Evolutionary conservation across 2,113 vertebrate genomes (phyloP).

Genomic region (Capra hircus): DNA sequence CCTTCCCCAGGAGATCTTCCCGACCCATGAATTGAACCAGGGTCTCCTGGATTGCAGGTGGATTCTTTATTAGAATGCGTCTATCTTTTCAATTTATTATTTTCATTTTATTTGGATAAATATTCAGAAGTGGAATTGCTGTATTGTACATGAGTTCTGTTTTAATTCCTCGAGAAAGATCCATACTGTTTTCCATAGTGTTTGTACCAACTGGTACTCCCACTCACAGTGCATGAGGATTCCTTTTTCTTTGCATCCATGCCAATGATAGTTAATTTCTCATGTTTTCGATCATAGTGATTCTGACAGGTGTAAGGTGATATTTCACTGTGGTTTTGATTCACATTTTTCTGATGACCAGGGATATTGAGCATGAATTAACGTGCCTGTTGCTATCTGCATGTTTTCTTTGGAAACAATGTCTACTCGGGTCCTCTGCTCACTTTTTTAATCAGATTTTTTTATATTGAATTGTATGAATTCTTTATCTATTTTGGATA

Average conservation of each 20-base stretch:
- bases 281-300: background rate
- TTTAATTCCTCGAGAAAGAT: background rate
- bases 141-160: background rate
- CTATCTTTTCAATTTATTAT: background rate
- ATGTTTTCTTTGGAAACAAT: background rate
- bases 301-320: background rate
- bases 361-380: background rate
- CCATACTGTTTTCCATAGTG: background rate
- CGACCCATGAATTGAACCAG: background rate
- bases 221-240: background rate
- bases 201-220: background rate
- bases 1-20: background rate
- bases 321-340: background rate
- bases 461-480: background rate
- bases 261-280: background rate
- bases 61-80: background rate
- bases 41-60: background rate
- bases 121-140: background rate
- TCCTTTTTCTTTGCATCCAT: background rate
- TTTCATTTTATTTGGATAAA: background rate
- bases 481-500: background rate
- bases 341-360: background rate
- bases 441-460: background rate
- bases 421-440: background rate
- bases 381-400: background rate